Evolutionary conservation across 2,888 invertebrate genomes (phyloP), one percentile per base, ranked within the genome.

Genomic region (Agrotis ipsilon): DNA sequence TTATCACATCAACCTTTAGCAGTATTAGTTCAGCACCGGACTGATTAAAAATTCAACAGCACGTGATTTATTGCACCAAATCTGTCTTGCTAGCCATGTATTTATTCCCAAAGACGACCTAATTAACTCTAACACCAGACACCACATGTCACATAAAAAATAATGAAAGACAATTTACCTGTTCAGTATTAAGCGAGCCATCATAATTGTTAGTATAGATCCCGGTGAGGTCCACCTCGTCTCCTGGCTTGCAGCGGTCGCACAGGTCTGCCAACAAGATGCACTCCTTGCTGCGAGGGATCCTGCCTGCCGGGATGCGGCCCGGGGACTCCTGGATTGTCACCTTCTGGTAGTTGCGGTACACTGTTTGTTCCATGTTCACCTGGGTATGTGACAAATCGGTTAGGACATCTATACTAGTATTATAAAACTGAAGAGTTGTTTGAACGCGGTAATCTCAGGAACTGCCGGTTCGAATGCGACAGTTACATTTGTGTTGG

Each of bases 271-370:
- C 98, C 45, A 99, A 91, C 62, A 99, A 94, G 78, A 99, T 98
- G 87, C 99, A 98, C 90, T 99, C 99, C 94, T 99, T 99, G 68
- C 99, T 99, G 11, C 99, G 97, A 0, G 99, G 99, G 70, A 99
- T 98, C 49, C 99, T 97, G 13, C 99, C 99, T 0, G 99, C 99
- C 0, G 99, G 99, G 67, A 99, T 99, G 83, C 99, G 98, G 0
- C 99, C 99, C 0, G 99, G 99, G 4, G 99, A 99, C 95, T 99
- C 99, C 96, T 99, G 99, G 80, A 99, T 97, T 0, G 99, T 99
- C 51, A 99, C 97, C 89, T 99, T 98, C 94, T 99, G 99, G 91
- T 99, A 99, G 95, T 99, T 99, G 65, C 99, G 97, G 93, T 99
- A 99, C 9, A 99, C 94, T 0, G 99, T 99, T 98, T 99, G 98